These are phyloP conservation scores for Pseudopipra pipra DNA, from an alignment of 2,113 vertebrate genomes.

Conservation along the genomic window DNA sequence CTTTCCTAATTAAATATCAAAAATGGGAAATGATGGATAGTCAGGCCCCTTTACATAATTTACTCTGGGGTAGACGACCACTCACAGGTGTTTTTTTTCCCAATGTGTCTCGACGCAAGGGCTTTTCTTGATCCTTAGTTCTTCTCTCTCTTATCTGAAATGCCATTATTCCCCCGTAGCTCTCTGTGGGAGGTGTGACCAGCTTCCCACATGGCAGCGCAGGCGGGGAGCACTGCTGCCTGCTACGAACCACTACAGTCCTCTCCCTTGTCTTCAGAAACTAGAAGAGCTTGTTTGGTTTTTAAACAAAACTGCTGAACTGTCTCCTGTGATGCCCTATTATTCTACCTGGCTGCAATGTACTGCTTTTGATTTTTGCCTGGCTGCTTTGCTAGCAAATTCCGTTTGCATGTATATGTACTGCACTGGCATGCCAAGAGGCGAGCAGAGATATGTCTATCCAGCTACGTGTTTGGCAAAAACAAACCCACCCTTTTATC, in stretches of 20 bases:
- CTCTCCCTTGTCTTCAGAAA: background rate
- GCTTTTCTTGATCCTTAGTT: background rate
- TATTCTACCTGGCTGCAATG: background rate
- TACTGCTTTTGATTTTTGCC: background rate
- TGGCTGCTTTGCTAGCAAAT: background rate
- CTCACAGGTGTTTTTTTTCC: background rate
- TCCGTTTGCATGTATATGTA: background rate
- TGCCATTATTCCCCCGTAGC: background rate
- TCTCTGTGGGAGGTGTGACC: background rate
- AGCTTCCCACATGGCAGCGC: rapidly evolving
- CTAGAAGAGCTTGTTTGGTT: background rate
- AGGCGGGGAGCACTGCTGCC: background rate
- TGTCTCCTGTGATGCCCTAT: background rate
- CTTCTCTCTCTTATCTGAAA: background rate
- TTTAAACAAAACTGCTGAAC: background rate
- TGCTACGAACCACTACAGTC: background rate
- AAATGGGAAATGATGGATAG: background rate
- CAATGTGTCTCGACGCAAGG: background rate
- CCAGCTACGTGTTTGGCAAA: background rate
- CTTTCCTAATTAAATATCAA: background rate
- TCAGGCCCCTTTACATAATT: background rate
- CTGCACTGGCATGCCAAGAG: background rate
- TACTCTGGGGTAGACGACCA: background rate
- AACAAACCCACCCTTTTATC: background rate
- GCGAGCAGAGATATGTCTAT: background rate